These are phyloP conservation scores for Platalea minor DNA, from an alignment of 2,797 vertebrate genomes.

Conservation along the genomic window DNA sequence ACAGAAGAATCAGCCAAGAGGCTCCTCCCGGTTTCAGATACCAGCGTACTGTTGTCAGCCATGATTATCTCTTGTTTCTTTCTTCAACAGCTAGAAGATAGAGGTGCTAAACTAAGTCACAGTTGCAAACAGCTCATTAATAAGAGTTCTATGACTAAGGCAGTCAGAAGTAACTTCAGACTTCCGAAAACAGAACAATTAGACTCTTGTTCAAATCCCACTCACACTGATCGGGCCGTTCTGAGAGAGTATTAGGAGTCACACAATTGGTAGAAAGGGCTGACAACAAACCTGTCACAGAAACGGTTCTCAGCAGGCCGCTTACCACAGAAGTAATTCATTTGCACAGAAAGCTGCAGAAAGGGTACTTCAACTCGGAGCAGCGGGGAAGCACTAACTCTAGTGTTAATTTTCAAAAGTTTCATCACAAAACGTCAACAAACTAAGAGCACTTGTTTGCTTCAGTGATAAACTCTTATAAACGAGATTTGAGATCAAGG, in stretches of 20 bases:
- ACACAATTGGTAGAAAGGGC: not conserved
- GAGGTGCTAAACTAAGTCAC: not conserved
- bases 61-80: conserved; percentile 66
- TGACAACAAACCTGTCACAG: not conserved
- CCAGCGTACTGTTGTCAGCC: conserved; percentile 86
- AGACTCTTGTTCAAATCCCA: not conserved
- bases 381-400: not conserved
- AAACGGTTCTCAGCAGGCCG: not conserved
- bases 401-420: not conserved
- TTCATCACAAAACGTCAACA: not conserved
- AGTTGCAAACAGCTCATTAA: not conserved
- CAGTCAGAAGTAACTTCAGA: not conserved
- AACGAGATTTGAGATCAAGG: not conserved
- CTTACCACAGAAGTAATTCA: not conserved
- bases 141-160: not conserved
- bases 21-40: conserved; percentile 80
- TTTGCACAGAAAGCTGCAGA: not conserved
- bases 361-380: not conserved
- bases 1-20: conserved; percentile 89
- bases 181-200: not conserved
- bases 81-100: conserved; percentile 38
- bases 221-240: not conserved
- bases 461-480: not conserved
- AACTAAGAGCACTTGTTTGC: not conserved
- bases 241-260: not conserved